These are phyloP conservation scores for Desmodus rotundus DNA, from an alignment of 2,113 vertebrate species.

Conservation along the genomic window DNA sequence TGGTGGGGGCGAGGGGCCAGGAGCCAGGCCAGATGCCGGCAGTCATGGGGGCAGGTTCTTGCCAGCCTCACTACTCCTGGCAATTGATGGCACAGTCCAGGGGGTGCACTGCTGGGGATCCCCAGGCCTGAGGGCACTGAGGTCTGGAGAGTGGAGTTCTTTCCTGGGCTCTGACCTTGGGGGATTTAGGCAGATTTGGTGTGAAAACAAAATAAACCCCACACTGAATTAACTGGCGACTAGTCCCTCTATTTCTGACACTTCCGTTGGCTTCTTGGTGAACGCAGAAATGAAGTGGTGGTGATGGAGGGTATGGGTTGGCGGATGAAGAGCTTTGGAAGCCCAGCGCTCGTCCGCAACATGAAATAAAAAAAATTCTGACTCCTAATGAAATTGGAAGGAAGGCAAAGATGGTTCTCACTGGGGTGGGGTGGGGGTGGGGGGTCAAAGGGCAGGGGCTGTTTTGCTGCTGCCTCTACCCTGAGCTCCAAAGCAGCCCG, in stretches of 20 bases:
- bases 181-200: neutral
- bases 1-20: fast-evolving
- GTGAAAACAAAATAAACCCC: neutral
- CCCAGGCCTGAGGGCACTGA: neutral
- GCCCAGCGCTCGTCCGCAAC: neutral
- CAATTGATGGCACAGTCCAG: neutral
- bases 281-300: neutral
- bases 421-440: too few species aligned
- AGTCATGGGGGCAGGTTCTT: fast-evolving
- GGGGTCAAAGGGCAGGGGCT: neutral
- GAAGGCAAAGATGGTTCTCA: neutral
- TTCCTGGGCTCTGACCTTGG: neutral
- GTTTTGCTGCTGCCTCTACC: neutral
- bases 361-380: neutral
- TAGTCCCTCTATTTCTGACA: neutral
- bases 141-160: neutral
- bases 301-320: too few species aligned
- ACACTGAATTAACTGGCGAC: neutral
- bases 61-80: fast-evolving
- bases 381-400: neutral
- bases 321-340: neutral
- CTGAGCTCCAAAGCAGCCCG: neutral
- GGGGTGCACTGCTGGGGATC: neutral
- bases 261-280: neutral
- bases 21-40: fast-evolving